These are phyloP conservation scores for Heterocephalus glaber DNA, from an alignment of 2,113 vertebrate genomes.

Conservation along the genomic window DNA sequence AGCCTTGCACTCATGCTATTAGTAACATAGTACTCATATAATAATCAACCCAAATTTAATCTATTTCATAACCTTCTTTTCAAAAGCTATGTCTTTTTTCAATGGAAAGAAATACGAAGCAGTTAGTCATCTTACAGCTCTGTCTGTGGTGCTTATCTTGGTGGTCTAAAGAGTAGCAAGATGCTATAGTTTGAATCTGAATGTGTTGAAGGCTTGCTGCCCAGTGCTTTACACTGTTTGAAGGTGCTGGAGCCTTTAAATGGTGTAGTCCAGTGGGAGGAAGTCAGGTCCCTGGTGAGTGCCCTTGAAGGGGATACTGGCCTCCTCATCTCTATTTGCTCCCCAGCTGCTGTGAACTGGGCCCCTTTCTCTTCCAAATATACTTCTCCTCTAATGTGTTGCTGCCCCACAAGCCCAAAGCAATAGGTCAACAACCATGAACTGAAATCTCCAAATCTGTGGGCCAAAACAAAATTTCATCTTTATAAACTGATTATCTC, in stretches of 20 bases:
- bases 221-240: not conserved
- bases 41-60: not conserved
- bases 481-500: not conserved
- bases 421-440: not conserved
- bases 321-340: not conserved
- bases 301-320: not conserved
- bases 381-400: not conserved
- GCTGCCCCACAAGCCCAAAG: not conserved
- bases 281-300: not conserved
- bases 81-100: not conserved
- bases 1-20: not conserved
- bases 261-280: not conserved
- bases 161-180: not conserved
- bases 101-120: not conserved
- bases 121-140: not conserved
- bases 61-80: constrained; percentile 24
- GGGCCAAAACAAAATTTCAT: not conserved
- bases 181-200: not conserved
- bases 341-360: not conserved
- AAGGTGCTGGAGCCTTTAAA: no score
- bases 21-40: not conserved
- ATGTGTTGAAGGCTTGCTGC: not conserved
- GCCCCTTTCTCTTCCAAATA: not conserved
- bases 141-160: not conserved
- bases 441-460: not conserved